These are phyloP conservation scores for Ditylenchus dipsaci DNA, from an alignment of 1,140 invertebrate species.

Conservation along the genomic window DNA sequence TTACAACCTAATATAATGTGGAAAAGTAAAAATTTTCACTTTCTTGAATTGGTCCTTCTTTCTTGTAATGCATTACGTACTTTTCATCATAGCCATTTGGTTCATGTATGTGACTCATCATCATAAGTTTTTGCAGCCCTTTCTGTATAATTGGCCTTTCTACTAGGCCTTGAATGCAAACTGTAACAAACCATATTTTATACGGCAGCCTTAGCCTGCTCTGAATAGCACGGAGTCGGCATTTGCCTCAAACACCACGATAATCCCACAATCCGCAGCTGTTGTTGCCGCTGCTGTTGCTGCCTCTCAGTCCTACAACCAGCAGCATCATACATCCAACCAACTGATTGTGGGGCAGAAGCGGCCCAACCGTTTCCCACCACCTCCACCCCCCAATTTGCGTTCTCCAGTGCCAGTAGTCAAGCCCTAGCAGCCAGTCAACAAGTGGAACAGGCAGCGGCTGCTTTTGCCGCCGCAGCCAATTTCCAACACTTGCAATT, in stretches of 20 bases:
- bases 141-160: too few species aligned
- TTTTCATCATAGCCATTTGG: too few species aligned
- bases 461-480: slow-evolving; percentile 12
- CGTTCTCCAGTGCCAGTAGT: neutral
- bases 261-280: slow-evolving; percentile 7
- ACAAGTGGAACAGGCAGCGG: slow-evolving; percentile 5
- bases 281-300: neutral
- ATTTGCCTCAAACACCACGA: neutral
- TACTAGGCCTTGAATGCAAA: too few species aligned
- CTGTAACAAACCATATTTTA: too few species aligned
- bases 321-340: neutral
- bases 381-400: neutral
- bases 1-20: too few species aligned
- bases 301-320: neutral
- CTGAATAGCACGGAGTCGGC: too few species aligned
- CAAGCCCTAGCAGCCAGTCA: neutral
- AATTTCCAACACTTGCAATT: neutral
- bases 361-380: slow-evolving; percentile 3
- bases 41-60: too few species aligned
- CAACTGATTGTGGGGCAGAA: slow-evolving; percentile 17
- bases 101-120: too few species aligned
- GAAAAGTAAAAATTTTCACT: too few species aligned
- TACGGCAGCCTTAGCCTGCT: too few species aligned
- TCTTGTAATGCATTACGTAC: too few species aligned
- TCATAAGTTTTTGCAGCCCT: too few species aligned